Evolutionary conservation across 2,797 vertebrate species (phyloP).

Genomic region (Poeciliopsis turneri): DNA sequence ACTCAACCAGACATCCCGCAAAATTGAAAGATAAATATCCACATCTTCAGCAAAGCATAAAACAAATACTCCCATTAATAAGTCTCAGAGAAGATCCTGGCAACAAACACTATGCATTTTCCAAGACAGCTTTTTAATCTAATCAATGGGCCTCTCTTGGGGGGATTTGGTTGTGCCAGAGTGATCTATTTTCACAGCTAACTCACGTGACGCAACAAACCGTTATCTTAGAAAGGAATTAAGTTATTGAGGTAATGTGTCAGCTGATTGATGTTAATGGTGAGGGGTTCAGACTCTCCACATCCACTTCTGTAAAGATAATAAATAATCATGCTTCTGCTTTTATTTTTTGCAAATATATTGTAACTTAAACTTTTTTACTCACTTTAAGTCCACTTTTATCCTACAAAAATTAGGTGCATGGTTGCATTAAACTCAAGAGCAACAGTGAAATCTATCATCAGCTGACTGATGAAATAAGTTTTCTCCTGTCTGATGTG

Average conservation of each 20-base stretch:
- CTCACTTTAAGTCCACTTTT: slow-evolving; percentile 1
- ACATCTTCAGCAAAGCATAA: slow-evolving; percentile 29
- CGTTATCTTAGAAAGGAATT: slow-evolving; percentile 49
- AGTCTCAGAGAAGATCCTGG: slow-evolving; percentile 28
- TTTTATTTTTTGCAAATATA: slow-evolving; percentile 13
- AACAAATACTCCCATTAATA: slow-evolving; percentile 52
- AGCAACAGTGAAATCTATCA: slow-evolving; percentile 10
- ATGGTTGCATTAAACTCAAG: slow-evolving; percentile 6
- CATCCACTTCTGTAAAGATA: slow-evolving; percentile 24
- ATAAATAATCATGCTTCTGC: background rate
- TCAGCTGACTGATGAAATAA: slow-evolving; percentile 19
- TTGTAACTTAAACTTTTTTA: background rate
- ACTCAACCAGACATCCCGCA: slow-evolving; percentile 27
- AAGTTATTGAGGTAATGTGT: slow-evolving; percentile 51
- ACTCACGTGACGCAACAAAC: slow-evolving; percentile 27
- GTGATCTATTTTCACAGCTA: slow-evolving; percentile 58
- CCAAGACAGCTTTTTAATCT: slow-evolving; percentile 59
- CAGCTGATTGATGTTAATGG: slow-evolving; percentile 48
- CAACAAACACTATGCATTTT: slow-evolving; percentile 26
- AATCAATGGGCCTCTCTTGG: slow-evolving; percentile 55
- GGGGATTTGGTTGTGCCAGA: slow-evolving; percentile 25
- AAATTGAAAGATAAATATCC: slow-evolving; percentile 38
- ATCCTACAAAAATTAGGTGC: slow-evolving; percentile 3
- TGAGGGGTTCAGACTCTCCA: slow-evolving; percentile 16
- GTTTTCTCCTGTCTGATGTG: slow-evolving; percentile 21